A percentile compares a stretch with the other conserved stretches of the same genome.
Conservation (phyloP, 2,797 vertebrate genomes). For the Columba guinea region DNA sequence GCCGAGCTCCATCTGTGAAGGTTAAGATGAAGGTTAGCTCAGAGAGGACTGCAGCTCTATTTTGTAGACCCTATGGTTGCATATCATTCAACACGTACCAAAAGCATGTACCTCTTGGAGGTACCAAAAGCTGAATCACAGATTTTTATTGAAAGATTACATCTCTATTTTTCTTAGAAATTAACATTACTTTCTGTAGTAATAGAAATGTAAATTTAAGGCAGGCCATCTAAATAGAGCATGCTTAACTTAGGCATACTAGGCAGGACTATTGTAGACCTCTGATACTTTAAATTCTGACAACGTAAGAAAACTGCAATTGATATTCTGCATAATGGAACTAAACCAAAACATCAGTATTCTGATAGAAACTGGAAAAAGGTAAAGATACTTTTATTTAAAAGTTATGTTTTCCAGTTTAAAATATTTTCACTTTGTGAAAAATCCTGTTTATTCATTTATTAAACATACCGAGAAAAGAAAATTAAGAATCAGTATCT, state of each 20-base stretch:
- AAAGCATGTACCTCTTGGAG: too few relatives aligned
- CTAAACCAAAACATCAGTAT: neutral
- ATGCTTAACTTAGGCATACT: conserved; percentile 37
- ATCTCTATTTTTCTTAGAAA: neutral
- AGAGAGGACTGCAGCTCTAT: neutral
- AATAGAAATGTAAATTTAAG: conserved; percentile 62
- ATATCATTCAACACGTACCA: neutral
- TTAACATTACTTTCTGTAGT: conserved; percentile 28
- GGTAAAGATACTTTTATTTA: neutral
- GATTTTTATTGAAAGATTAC: conserved; percentile 15
- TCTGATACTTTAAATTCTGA: conserved; percentile 42
- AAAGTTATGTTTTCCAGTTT: neutral
- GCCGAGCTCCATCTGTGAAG: conserved; percentile 57
- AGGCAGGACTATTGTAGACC: conserved; percentile 16
- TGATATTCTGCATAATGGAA: conserved; percentile 11
- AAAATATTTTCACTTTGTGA: neutral
- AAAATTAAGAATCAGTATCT: neutral
- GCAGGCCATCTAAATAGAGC: conserved; percentile 19
- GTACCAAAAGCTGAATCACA: neutral
- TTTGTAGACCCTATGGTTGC: neutral
- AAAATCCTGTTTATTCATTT: neutral
- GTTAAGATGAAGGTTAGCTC: conserved; percentile 57
- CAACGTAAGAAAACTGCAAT: neutral
- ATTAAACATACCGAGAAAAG: neutral
- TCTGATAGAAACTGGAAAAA: neutral